Evolutionary conservation across 2,113 vertebrate genomes (phyloP), one percentile per base, ranked within the genome.

Genomic region (Brachyistius frenatus): DNA sequence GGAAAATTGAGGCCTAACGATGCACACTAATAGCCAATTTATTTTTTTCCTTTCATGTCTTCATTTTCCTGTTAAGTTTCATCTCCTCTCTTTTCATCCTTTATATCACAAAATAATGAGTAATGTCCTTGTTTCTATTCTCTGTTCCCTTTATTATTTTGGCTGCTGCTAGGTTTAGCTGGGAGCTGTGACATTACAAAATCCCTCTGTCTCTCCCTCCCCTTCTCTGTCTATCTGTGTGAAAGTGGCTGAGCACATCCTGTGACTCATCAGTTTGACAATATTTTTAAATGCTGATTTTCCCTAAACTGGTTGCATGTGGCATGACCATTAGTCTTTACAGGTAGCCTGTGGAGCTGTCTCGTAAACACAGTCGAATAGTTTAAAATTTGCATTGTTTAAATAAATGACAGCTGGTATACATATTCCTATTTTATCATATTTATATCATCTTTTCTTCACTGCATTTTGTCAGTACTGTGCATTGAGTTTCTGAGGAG

Each of bases 251-350:
- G 7, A 8, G 5, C 63, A 62, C 72, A 68, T 76, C 80, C 73
- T 75, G 39, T 82, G 86, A 80, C 79, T 89, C 73, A 84, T 85
- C 71, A 33, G 5, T 81, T 71, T 61, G 46, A 79, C 9, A 13
- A 3, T 3, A 57, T 70, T 53, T 76, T 41, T n/a, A n/a, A n/a
- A 65, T 71, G 37, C 50, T 58, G 33, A 14, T 50, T 58, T 32
- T 71, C 55, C 23, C 31, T 65, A 52, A 81, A 60, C 76, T 66
- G 33, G 14, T 85, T 83, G 72, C 13, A 66, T 68, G 16, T 2
- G 8, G 6, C 44, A 30, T 79, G 30, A 55, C 33, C 16, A 4
- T 15, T n/a, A 16, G 13, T 65, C 57, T 35, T 35, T 46, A 49
- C 50, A 47, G 16, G 9, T 2, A 14, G 23, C 67, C 47, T 16